Evolutionary conservation across 23 tunicate genomes (phyloP).

Genomic region (Pegea sp.): DNA sequence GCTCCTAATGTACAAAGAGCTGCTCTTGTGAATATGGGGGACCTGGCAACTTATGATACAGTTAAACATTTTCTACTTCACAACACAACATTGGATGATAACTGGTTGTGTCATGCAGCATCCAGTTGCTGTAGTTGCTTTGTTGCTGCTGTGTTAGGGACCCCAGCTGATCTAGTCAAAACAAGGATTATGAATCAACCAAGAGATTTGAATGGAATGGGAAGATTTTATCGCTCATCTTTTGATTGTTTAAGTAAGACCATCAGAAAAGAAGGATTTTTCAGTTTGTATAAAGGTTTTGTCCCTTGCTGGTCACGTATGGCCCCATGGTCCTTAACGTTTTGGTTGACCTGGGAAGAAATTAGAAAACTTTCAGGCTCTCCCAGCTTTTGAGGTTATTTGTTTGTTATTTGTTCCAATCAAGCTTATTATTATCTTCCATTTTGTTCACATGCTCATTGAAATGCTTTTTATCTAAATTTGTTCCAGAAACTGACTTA

Average conservation of each 20-base stretch:
- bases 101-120: constrained; percentile 43
- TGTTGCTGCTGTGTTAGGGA: constrained; percentile 61
- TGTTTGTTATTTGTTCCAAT: too few relatives aligned
- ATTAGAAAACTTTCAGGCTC: constrained; percentile 35
- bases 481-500: too few relatives aligned
- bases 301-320: constrained; percentile 72
- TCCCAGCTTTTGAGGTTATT: constrained; percentile 9
- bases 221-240: constrained; percentile 38
- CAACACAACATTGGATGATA: constrained; percentile 26
- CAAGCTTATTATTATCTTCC: too few relatives aligned
- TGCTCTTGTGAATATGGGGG: constrained; percentile 80
- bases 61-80: constrained; percentile 24
- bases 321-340: constrained; percentile 90
- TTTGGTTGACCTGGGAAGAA: constrained; percentile 71
- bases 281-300: constrained; percentile 68
- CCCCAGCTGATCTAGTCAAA: constrained; percentile 81
- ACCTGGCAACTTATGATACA: constrained; percentile 63
- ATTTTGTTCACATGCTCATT: too few relatives aligned
- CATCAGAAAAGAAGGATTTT: constrained; percentile 48
- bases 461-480: too few relatives aligned
- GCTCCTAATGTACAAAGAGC: constrained; percentile 84
- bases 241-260: constrained; percentile 46
- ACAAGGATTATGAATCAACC: constrained; percentile 89
- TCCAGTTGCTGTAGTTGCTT: constrained; percentile 41
- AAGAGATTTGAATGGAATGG: constrained; percentile 31